These are phyloP conservation scores for Dunckerocampus dactyliophorus DNA, from an alignment of 2,113 vertebrate genomes.

Conservation along the genomic window DNA sequence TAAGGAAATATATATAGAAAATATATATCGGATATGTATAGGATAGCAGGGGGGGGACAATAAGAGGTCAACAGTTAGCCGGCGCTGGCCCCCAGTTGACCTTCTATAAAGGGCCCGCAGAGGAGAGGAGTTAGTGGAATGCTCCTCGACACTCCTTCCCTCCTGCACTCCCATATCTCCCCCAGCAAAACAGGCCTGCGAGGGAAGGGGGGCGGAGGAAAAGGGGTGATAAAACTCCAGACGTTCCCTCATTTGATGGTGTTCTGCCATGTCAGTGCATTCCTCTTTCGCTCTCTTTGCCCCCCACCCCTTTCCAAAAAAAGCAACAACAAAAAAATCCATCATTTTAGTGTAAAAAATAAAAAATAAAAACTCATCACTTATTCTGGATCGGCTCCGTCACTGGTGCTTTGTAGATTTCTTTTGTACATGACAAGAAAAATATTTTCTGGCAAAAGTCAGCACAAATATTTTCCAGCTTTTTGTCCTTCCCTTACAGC, in stretches of 20 bases:
- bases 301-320: neutral
- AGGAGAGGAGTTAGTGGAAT: conserved; percentile 80
- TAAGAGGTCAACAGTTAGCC: conserved; percentile 82
- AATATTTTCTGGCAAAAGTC: no score
- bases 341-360: conserved; percentile 28
- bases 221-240: conserved; percentile 91
- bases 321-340: conserved; percentile 1
- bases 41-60: conserved; percentile 22
- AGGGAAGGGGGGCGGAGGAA: conserved; percentile 22
- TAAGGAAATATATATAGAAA: conserved; percentile 11
- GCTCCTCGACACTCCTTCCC: conserved; percentile 43
- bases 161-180: conserved; percentile 28
- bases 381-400: no score
- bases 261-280: conserved; percentile 83
- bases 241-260: conserved; percentile 93
- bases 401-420: no score
- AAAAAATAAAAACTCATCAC: conserved; percentile 1
- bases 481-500: no score
- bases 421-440: no score
- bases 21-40: neutral
- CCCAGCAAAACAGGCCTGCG: conserved; percentile 77
- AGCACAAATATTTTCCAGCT: no score
- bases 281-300: conserved; percentile 29
- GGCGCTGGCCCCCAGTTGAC: conserved; percentile 82
- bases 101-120: conserved; percentile 72